phyloP scores from a whole-genome alignment of 2,888 invertebrate species.

The Caenorhabditis japonica region DNA sequence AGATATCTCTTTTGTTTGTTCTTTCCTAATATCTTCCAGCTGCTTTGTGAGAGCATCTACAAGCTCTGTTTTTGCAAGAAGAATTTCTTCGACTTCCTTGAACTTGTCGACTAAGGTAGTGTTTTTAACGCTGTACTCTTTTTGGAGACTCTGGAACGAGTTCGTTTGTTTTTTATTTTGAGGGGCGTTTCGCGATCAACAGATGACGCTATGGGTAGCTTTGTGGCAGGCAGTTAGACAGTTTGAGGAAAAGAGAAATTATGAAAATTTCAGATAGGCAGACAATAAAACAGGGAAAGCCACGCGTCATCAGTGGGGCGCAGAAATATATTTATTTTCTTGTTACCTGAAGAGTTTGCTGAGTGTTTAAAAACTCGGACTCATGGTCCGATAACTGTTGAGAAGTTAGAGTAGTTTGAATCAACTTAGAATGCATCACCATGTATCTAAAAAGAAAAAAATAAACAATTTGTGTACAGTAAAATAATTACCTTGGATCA shows the following conservation, averaged over 20 bases:
- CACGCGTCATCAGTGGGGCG: no score
- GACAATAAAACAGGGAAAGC: no score
- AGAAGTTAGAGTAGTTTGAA: conserved; percentile 71
- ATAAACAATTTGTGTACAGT: not conserved
- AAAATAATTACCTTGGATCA: conserved; percentile 64
- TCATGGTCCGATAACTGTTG: conserved; percentile 66
- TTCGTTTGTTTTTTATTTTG: not conserved
- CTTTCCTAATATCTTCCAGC: conserved; percentile 56
- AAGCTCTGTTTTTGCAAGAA: conserved; percentile 71
- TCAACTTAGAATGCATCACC: conserved; percentile 61
- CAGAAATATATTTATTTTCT: no score
- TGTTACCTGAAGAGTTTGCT: conserved; percentile 59
- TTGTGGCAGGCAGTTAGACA: no score
- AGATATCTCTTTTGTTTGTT: conserved; percentile 53
- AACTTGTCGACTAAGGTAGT: conserved; percentile 67
- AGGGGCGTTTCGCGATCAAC: no score
- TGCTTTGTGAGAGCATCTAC: conserved; percentile 64
- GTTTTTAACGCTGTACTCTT: conserved; percentile 69
- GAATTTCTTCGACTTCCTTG: conserved; percentile 73
- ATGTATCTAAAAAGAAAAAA: conserved; percentile 45
- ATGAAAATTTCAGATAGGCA: no score
- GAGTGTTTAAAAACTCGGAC: conserved; percentile 64
- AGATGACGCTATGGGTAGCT: no score
- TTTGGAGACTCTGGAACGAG: conserved; percentile 64
- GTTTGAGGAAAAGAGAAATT: no score